phyloP scores from a whole-genome alignment of 2,113 vertebrate species.

The Pangasianodon gigas region DNA sequence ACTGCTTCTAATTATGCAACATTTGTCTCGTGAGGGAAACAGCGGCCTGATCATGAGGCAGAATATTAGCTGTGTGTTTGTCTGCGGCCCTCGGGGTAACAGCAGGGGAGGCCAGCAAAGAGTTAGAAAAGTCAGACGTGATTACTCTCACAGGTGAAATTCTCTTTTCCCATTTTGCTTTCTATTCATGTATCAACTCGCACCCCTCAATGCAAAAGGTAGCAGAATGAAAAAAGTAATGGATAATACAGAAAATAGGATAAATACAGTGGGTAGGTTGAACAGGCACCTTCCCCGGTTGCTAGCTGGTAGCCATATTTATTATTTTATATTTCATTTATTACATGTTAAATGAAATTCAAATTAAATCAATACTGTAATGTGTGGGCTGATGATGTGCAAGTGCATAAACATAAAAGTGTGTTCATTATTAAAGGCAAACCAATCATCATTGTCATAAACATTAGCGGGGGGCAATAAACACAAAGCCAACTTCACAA shows the following conservation, averaged over 20 bases:
- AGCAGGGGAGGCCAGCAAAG: constrained; percentile 1
- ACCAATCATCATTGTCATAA: background rate
- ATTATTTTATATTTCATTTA: background rate
- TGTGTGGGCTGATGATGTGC: background rate
- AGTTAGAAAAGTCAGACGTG: background rate
- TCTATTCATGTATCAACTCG: background rate
- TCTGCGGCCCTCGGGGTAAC: constrained; percentile 57
- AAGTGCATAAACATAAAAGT: background rate
- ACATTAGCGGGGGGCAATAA: background rate
- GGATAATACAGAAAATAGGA: background rate
- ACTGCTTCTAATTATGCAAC: constrained; percentile 60
- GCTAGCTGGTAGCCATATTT: background rate
- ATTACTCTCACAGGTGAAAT: background rate
- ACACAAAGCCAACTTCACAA: no score
- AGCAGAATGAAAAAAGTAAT: background rate
- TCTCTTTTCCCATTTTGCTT: background rate
- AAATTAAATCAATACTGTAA: background rate
- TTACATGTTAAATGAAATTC: background rate
- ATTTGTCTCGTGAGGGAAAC: constrained; percentile 46
- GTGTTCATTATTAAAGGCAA: background rate
- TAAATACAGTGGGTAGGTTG: background rate
- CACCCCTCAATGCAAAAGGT: background rate
- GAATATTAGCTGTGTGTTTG: constrained; percentile 53
- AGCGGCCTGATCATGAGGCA: constrained; percentile 61
- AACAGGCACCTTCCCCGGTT: background rate